Percentiles rank a stretch among this genome's conserved stretches.
phyloP scores from a whole-genome alignment of 2,888 invertebrate species.

The Eristalis intricaria region DNA sequence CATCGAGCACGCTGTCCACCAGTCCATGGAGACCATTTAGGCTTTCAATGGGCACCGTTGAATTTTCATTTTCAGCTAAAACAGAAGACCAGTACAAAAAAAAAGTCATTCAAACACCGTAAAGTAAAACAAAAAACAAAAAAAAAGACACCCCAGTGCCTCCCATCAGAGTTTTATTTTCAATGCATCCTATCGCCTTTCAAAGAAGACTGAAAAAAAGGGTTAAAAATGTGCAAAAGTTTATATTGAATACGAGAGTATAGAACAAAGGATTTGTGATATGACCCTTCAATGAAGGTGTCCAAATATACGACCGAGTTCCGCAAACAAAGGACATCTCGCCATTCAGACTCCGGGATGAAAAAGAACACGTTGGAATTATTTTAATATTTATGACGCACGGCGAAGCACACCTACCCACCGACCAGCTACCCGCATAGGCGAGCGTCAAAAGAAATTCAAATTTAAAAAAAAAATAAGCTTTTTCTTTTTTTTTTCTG shows the following conservation, averaged over 20 bases:
- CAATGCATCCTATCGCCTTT: conserved; percentile 46
- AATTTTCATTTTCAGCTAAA: conserved; percentile 67
- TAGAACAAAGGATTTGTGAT: conserved; percentile 33
- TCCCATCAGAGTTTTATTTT: conserved; percentile 15
- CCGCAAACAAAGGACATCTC: conserved; percentile 53
- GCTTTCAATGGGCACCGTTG: conserved; percentile 72
- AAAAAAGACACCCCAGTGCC: conserved; percentile 9
- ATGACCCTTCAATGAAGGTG: conserved; percentile 40
- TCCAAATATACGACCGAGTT: conserved; percentile 32
- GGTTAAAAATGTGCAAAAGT: conserved; percentile 67
- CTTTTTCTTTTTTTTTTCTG: not conserved
- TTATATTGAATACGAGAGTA: conserved; percentile 57
- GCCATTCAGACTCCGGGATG: conserved; percentile 1
- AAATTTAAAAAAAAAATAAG: conserved; percentile 61
- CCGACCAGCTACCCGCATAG: conserved; percentile 7
- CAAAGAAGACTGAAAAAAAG: conserved; percentile 38
- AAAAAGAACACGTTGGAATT: conserved; percentile 34
- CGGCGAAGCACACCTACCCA: conserved; percentile 38
- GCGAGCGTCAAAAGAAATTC: conserved; percentile 59
- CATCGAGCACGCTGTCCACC: conserved; percentile 78
- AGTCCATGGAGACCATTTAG: conserved; percentile 79
- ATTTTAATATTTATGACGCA: conserved; percentile 71
- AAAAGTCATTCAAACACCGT: conserved; percentile 25
- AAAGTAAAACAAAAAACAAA: conserved; percentile 13
- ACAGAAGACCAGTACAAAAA: conserved; percentile 12